Percentiles rank a stretch among this genome's conserved stretches.
Conservation (phyloP, 2,113 vertebrate genomes). For the Zootoca vivipara region DNA sequence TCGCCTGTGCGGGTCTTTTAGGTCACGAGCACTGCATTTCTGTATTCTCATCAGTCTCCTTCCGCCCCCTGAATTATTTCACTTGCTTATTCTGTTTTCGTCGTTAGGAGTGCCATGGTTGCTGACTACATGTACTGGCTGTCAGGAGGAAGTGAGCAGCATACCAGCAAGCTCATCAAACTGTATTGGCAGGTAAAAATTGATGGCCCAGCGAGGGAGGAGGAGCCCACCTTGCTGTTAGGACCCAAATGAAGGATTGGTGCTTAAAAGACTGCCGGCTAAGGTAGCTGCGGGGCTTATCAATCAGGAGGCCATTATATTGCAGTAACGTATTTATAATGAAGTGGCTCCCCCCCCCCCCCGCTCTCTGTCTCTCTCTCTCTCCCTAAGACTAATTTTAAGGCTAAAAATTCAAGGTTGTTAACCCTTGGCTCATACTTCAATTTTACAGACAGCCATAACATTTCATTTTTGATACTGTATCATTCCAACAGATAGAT, state of each 20-base stretch:
- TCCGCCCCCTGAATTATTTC: conserved; percentile 6
- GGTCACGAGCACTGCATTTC: background rate
- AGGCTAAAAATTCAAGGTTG: conserved; percentile 73
- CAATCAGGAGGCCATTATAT: conserved; percentile 75
- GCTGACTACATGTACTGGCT: conserved; percentile 87
- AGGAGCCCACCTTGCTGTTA: conserved; percentile 71
- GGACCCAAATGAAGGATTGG: conserved; percentile 82
- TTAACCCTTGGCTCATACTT: conserved; percentile 72
- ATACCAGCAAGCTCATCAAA: conserved; percentile 85
- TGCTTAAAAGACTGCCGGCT: conserved; percentile 82
- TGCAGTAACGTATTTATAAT: conserved; percentile 73
- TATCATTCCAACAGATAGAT: conserved; percentile 38
- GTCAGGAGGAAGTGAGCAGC: conserved; percentile 68
- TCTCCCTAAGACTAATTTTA: conserved; percentile 66
- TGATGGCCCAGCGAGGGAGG: conserved; percentile 67
- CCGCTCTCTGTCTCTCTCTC: background rate
- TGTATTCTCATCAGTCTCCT: background rate
- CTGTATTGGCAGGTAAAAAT: conserved; percentile 89
- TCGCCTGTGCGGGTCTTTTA: background rate
- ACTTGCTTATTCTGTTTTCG: conserved; percentile 70
- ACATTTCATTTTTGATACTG: conserved; percentile 66
- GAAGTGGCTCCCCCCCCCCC: conserved; percentile 58
- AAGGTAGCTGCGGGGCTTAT: conserved; percentile 79
- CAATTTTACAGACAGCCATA: conserved; percentile 72
- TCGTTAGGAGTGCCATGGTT: conserved; percentile 81